A percentile compares a stretch with the other conserved stretches of the same genome.
phyloP scores from a whole-genome alignment of 2,888 invertebrate genomes.

The Creontiades dilutus region DNA sequence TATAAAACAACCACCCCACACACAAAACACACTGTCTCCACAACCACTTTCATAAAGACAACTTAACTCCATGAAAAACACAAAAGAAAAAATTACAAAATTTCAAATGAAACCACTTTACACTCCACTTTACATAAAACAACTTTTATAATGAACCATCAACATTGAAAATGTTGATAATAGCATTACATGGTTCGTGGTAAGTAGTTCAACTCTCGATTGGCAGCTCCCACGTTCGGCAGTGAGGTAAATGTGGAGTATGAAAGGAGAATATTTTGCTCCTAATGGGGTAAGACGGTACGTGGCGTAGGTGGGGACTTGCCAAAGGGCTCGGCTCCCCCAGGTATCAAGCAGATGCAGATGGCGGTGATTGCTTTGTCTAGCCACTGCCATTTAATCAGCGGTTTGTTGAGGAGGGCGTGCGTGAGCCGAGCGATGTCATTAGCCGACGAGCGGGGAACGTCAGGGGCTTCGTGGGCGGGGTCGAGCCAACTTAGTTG shows the following conservation, averaged over 20 bases:
- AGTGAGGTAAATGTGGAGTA: neutral
- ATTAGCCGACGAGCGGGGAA: conserved; percentile 58
- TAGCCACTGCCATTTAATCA: conserved; percentile 68
- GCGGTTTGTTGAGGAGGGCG: conserved; percentile 60
- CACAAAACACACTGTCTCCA: no score
- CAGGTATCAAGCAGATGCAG: conserved; percentile 60
- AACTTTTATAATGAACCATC: no score
- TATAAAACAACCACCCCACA: no score
- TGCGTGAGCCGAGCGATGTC: conserved; percentile 54
- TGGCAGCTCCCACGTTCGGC: neutral
- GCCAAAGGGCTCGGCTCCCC: neutral
- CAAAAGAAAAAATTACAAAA: no score
- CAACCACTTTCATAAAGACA: no score
- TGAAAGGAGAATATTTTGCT: conserved; percentile 3
- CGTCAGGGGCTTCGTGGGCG: conserved; percentile 38
- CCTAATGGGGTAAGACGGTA: conserved; percentile 29
- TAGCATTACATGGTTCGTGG: no score
- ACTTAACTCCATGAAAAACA: no score
- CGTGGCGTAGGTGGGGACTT: neutral
- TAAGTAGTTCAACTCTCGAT: no score
- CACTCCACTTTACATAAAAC: no score
- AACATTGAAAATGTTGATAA: no score
- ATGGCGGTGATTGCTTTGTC: conserved; percentile 70
- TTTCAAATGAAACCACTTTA: no score
- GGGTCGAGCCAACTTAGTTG: conserved; percentile 53